Evolutionary conservation across 1,140 invertebrate species (phyloP).

Genomic region (Trachymyrmex septentrionalis): DNA sequence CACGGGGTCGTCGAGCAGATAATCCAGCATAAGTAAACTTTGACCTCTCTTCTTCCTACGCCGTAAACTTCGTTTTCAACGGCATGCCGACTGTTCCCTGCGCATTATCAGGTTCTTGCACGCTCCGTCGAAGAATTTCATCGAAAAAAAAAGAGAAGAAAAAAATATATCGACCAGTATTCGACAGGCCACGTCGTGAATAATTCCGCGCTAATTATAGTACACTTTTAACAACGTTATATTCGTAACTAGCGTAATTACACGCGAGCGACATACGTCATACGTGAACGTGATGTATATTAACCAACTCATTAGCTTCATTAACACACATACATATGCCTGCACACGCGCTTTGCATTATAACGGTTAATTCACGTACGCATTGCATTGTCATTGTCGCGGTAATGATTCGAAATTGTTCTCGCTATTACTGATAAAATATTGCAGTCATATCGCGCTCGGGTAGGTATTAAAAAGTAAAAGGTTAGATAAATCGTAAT

Average conservation of each 20-base stretch:
- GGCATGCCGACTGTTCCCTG: conserved; percentile 26
- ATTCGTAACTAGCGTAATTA: conserved; percentile 52
- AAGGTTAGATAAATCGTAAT: not conserved
- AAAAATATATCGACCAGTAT: conserved; percentile 2
- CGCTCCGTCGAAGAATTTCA: conserved; percentile 11
- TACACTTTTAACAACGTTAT: conserved; percentile 42
- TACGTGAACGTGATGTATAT: conserved; percentile 56
- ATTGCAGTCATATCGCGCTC: not conserved
- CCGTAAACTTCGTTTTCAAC: conserved; percentile 57
- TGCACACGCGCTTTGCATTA: conserved; percentile 4
- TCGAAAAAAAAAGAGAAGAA: not conserved
- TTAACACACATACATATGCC: conserved; percentile 27
- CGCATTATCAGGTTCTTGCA: conserved; percentile 45
- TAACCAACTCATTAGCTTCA: conserved; percentile 63
- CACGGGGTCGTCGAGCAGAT: conserved; percentile 58
- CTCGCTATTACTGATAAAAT: conserved; percentile 9
- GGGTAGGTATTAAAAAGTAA: not conserved
- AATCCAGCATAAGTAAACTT: conserved; percentile 64
- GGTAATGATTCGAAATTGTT: conserved; percentile 38
- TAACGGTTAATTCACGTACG: conserved; percentile 30
- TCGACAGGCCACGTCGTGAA: not conserved
- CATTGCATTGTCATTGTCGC: conserved; percentile 40
- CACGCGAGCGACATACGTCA: conserved; percentile 51
- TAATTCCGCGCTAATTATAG: conserved; percentile 51
- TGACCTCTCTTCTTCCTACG: conserved; percentile 35